phyloP scores from a whole-genome alignment of 2,888 invertebrate genomes.

The Lasioglossum vierecki region DNA sequence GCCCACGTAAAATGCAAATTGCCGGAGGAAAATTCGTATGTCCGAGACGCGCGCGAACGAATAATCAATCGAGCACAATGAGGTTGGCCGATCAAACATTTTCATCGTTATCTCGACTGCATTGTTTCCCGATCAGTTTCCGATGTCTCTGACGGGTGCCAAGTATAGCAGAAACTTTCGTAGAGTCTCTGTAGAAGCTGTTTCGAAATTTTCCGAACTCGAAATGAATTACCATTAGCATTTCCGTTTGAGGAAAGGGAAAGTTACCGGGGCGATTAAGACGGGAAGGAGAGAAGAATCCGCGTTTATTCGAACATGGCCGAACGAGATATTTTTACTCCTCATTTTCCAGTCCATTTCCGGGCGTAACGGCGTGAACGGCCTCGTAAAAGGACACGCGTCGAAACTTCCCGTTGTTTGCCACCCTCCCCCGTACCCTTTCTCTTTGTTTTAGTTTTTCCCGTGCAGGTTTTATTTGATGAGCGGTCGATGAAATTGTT shows the following conservation, averaged over 20 bases:
- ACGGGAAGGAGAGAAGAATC: background rate
- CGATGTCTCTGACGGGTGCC: background rate
- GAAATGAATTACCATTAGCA: background rate
- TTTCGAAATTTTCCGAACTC: background rate
- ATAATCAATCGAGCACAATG: background rate
- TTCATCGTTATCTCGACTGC: background rate
- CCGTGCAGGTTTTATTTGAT: background rate
- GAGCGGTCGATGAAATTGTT: constrained; percentile 14
- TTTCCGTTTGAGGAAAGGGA: background rate
- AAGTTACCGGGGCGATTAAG: background rate
- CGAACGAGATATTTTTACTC: constrained; percentile 34
- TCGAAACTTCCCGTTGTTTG: constrained; percentile 26
- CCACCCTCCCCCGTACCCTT: background rate
- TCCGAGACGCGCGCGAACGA: background rate
- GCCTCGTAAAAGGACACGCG: constrained; percentile 33
- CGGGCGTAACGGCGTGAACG: constrained; percentile 4
- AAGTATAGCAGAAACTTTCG: background rate
- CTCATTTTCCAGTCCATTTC: constrained; percentile 52
- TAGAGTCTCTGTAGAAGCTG: background rate
- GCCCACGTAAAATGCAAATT: background rate
- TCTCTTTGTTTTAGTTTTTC: background rate
- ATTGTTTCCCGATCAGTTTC: background rate
- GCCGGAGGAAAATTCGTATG: background rate
- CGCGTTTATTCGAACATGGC: background rate
- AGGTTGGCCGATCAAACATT: background rate